Evolutionary conservation across 2,113 vertebrate species (phyloP), one percentile per base, ranked within the genome.

Genomic region (Etheostoma cragini): DNA sequence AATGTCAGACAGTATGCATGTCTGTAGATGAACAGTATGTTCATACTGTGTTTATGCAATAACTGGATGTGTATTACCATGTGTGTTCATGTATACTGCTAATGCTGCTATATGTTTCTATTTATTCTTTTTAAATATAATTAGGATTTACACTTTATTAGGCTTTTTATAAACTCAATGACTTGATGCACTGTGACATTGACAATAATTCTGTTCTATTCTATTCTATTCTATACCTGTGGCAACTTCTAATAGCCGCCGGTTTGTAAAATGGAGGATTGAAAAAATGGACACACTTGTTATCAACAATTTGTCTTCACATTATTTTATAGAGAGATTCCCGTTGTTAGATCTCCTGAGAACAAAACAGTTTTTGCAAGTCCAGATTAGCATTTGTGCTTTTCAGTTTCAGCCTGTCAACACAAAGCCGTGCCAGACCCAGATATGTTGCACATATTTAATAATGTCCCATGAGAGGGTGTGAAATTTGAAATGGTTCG

Each of bases 401-500:
- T 72, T 24, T 46, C 61, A 22, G 16, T 47, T 24, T 72, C 11
- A 10, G 46, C 19, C 6, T 47, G 64, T 82, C 49, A 66, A 76
- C 16, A 46, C 22, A 2, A 45, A 62, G 26, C 56, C 35, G 21
- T 38, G 54, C 6, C 0, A 67, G 38, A 61, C 3, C 38, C 49
- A 63, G 19, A 53, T 71, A 58, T 58, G 63, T 42, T 56, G 61
- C 75, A 61, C 22, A 65, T 3, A 60, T 77, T 46, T 47, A 14
- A 76, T 50, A 58, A 46, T 57, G n/a, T 73, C 60, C 46, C 35
- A 35, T 64, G 35, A 21, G 73, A 68, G n/a, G 30, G 62, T 63
- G 21, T 45, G 45, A 33, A 60, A 72, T 76, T 68, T 68, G n/a
- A 58, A 72, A 72, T 67, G 56, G 62, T 69, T 63, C 73, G 30